Base-by-base conservation (phyloP, 2,888 invertebrate species). In the Papilio protenor region DNA sequence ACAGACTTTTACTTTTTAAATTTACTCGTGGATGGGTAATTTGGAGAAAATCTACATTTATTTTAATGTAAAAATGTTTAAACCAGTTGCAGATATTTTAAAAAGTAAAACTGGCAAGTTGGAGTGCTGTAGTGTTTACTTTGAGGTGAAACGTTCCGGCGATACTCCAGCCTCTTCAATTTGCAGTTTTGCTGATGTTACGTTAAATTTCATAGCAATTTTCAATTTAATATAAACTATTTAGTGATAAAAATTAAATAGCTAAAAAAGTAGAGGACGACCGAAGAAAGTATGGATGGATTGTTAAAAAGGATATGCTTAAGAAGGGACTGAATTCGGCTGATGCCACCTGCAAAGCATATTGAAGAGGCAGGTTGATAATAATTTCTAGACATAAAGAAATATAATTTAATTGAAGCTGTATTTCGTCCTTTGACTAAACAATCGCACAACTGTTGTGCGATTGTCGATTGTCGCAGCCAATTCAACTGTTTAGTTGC, bases 141-240 rank as follows among this genome's bases (percentile, higher is more conserved):
- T 69, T 69, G 66, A 69, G 40, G 66, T 69, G 66, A 40, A 69
- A 69, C 66, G 66, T 66, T 40, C 40, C 66, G 40, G 66, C 11
- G 66, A n/a, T 66, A 66, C 66, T 66, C 10, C 33, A 40, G n/a
- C 66, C 66, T 40, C 66, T 66, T n/a, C 66, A 40, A 66, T 66
- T 66, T 66, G 71, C 78, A 75, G 18, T 72, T 45, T 18, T 57
- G 27, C 61, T 47, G 27, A 74, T 57, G 55, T 33, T 75, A 57
- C 45, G 52, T 45, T 70, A 59, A 52, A 69, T 23, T 40, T 66
- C n/a, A 64, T 23, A 18, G 21, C 23, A 23, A 59, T 12, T 59
- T 59, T 57, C 55, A 59, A 59, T 59, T 59, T 59, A 23, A 59
- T 23, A 59, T 59, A 55, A 55, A 55, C 11, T 6, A 23, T 23